Conservation (phyloP, 2,113 vertebrate species). For the Halichoerus grypus region DNA sequence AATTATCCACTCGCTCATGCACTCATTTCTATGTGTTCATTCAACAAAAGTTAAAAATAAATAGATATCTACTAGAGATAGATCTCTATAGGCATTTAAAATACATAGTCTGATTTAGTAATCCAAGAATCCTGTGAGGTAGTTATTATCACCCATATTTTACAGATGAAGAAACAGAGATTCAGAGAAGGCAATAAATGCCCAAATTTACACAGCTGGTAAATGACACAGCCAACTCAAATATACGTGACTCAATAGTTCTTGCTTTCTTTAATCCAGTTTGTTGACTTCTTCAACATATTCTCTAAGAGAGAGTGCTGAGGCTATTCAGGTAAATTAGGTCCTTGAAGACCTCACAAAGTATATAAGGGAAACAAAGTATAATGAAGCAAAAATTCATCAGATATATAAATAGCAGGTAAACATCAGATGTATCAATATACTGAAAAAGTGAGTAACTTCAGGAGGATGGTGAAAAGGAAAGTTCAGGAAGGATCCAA, state of each 20-base stretch:
- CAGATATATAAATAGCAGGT: neutral
- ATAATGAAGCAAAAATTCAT: neutral
- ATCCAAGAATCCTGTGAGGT: neutral
- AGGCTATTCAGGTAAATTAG: neutral
- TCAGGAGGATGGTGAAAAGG: neutral
- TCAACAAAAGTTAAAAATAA: neutral
- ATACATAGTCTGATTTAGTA: conserved; percentile 3
- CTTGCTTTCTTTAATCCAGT: neutral
- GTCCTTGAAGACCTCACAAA: neutral
- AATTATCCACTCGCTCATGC: neutral
- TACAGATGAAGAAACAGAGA: neutral
- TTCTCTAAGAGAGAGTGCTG: neutral
- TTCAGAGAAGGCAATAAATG: neutral
- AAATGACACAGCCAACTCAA: neutral
- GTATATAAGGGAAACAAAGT: neutral
- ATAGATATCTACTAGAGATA: neutral
- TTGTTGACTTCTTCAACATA: neutral
- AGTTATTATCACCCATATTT: neutral
- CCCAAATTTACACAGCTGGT: neutral
- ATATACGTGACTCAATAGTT: neutral
- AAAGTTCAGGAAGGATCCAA: neutral
- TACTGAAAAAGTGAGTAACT: neutral
- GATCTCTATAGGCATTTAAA: neutral
- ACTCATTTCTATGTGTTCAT: conserved; percentile 19
- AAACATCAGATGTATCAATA: neutral